These are phyloP conservation scores for Heteropelma amictum DNA, from an alignment of 2,888 invertebrate species.

Conservation along the genomic window DNA sequence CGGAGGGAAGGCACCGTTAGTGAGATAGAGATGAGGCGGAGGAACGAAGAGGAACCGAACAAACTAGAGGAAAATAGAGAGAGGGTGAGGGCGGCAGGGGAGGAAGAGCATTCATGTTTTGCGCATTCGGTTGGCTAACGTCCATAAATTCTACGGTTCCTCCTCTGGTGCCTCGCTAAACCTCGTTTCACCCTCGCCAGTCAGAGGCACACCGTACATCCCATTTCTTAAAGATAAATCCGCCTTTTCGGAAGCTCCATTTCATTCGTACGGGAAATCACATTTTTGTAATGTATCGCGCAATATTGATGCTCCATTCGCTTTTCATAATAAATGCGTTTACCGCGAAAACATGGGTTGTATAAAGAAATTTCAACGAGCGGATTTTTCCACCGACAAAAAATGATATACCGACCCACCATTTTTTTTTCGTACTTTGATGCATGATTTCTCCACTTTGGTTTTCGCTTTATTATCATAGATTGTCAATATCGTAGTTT, in stretches of 20 bases:
- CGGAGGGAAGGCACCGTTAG: slow-evolving; percentile 1
- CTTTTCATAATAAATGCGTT: not conserved
- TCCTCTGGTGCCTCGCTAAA: slow-evolving; percentile 11
- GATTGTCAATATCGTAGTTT: too few species aligned
- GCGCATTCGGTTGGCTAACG: slow-evolving; percentile 71
- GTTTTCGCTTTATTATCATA: too few species aligned
- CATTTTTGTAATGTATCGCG: not conserved
- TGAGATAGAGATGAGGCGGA: too few species aligned
- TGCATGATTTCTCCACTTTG: too few species aligned
- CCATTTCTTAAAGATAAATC: slow-evolving; percentile 32
- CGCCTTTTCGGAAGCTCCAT: slow-evolving; percentile 13
- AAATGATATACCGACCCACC: too few species aligned
- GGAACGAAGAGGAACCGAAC: too few species aligned
- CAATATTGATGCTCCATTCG: not conserved
- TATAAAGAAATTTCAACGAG: too few species aligned
- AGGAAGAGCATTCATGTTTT: slow-evolving; percentile 68
- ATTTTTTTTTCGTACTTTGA: too few species aligned
- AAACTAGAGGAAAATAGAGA: too few species aligned
- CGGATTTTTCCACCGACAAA: too few species aligned
- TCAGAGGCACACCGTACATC: slow-evolving; percentile 11
- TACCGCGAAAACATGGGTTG: not conserved
- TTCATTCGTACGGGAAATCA: slow-evolving; percentile 8
- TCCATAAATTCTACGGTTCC: slow-evolving; percentile 68
- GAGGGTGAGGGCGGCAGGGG: not conserved
- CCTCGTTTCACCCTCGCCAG: not conserved